Base-by-base conservation (phyloP, 2,888 invertebrate species). In the Chironomus riparius region DNA sequence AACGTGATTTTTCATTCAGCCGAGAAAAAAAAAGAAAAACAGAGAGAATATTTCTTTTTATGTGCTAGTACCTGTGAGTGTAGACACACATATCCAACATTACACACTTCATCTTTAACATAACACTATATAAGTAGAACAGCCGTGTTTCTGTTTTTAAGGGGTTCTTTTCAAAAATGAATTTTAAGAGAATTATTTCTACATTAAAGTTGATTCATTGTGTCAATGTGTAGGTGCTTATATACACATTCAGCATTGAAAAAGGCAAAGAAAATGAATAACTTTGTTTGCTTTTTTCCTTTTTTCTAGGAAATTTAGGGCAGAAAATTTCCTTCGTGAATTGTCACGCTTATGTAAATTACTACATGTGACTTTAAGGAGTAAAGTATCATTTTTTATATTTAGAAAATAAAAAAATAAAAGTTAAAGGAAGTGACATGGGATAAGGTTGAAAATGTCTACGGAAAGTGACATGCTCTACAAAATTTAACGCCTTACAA, bases 201-300 rank as follows among this genome's bases (percentile, higher is more conserved):
- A 70, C 70, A 70, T 70, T 70, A 70, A 70, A 70, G 47, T n/a
- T 21, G 47, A 70, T 21, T 70, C 70, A 22, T 18, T 48, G 13
- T 65, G n/a, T 56, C 18, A 56, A 13, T 24, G 65, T 65, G 65
- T 24, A 56, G 56, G 56, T 56, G 56, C 18, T n/a, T 56, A 10
- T 38, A 38, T 38, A 38, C 7, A 38, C 38, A 56, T 38, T 24
- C 15, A 68, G 38, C 10, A 38, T 68, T 38, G 38, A 68, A 1
- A 48, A 65, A 65, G 21, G 3, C 1, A 65, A 24, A 12, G 13
- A 65, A 65, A 22, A 12, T 65, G 65, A n/a, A 38, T 10, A 38
- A 38, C 10, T 7, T 7, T 56, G 56, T 56, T 56, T 56, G 56
- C 15, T 50, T 56, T 38, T 38, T 38, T 10, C 10, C 1, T 38